phyloP scores from a whole-genome alignment of 2,888 invertebrate genomes.

The Entomobrya proxima region DNA sequence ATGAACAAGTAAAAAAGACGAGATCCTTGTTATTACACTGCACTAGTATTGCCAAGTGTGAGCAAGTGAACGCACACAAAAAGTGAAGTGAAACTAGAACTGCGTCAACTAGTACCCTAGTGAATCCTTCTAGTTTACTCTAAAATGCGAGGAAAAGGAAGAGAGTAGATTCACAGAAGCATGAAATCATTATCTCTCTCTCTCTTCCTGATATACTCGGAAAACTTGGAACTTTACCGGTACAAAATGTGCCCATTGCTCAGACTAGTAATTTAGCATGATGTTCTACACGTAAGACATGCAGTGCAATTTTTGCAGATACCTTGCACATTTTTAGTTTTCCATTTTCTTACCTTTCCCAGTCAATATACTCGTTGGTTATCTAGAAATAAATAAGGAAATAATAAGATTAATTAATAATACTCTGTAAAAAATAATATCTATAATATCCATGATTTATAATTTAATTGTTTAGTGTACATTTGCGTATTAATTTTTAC shows the following conservation, averaged over 20 bases:
- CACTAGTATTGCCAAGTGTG: not conserved
- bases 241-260: conserved; percentile 4
- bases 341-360: conserved; percentile 83
- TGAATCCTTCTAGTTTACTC: not conserved
- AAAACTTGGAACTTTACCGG: not conserved
- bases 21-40: conserved; percentile 41
- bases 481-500: no score
- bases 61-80: not conserved
- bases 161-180: conserved; percentile 58
- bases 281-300: no score
- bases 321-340: no score
- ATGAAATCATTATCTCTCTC: conserved; percentile 65
- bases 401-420: no score
- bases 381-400: no score
- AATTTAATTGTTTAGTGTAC: no score
- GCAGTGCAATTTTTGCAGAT: not conserved
- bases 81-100: conserved; percentile 10
- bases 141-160: not conserved
- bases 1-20: conserved; percentile 38
- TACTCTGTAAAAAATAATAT: no score
- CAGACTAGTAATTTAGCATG: not conserved
- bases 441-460: no score
- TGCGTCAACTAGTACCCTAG: conserved; percentile 12
- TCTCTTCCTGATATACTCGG: not conserved
- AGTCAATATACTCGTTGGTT: conserved; percentile 93